Conservation (phyloP, 2,113 vertebrate species). For the Peromyscus leucopus region DNA sequence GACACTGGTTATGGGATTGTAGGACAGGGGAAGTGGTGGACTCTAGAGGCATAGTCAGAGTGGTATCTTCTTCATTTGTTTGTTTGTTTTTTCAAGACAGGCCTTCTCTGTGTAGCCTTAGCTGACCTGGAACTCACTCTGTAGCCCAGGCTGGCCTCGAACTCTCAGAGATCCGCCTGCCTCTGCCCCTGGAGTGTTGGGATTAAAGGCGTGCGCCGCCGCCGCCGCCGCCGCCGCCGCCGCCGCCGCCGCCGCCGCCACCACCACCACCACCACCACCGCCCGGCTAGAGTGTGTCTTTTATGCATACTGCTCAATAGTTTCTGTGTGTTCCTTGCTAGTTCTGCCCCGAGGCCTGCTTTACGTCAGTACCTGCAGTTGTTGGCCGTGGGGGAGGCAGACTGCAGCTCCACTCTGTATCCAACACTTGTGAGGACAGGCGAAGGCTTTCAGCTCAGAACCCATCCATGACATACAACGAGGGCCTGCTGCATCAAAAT, state of each 20-base stretch:
- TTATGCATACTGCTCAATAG: neutral
- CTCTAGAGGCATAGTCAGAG: neutral
- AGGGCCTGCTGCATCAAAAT: neutral
- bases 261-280: too few relatives aligned
- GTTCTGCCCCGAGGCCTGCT: neutral
- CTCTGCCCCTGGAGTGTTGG: neutral
- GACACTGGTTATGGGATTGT: neutral
- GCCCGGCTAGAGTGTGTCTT: neutral
- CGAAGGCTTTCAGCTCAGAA: slow-evolving; percentile 7
- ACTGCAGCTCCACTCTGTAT: neutral
- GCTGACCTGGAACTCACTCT: too few relatives aligned
- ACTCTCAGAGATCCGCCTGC: neutral
- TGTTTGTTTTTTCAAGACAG: neutral
- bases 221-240: too few relatives aligned
- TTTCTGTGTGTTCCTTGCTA: neutral
- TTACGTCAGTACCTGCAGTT: neutral
- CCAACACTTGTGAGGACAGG: neutral
- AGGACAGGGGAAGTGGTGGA: neutral
- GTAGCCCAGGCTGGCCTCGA: neutral
- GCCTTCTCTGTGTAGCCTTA: neutral
- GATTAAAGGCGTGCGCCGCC: accelerated
- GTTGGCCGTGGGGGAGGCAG: neutral
- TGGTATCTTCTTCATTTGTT: neutral
- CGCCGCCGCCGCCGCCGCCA: too few relatives aligned
- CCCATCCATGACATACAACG: neutral